Conservation (phyloP, 2,113 vertebrate species). For the Lichenostomus cassidix region DNA sequence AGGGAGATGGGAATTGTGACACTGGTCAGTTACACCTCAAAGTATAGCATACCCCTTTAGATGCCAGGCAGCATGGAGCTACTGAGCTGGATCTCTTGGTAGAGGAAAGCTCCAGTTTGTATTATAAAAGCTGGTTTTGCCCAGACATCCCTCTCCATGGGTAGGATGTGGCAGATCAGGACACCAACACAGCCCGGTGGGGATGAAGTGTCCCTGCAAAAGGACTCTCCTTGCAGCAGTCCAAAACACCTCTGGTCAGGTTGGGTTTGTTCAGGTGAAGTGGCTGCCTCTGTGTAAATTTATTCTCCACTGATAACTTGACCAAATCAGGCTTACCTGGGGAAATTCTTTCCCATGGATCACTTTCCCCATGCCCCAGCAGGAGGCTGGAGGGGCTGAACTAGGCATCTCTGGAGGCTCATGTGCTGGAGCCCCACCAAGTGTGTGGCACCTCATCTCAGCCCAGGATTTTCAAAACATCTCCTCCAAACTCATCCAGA, state of each 20-base stretch:
- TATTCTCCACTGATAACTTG: neutral
- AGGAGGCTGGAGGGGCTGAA: neutral
- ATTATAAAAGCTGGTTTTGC: neutral
- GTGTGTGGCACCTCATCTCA: neutral
- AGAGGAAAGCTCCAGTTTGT: neutral
- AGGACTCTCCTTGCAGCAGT: neutral
- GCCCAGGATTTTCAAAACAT: neutral
- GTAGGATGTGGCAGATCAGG: neutral
- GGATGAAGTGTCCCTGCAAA: neutral
- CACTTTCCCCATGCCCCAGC: neutral
- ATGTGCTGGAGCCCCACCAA: neutral
- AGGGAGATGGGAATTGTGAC: neutral
- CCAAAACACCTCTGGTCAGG: fast-evolving
- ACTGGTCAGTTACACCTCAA: neutral
- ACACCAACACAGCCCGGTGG: fast-evolving
- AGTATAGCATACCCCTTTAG: neutral
- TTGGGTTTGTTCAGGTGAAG: neutral
- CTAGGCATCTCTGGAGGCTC: neutral
- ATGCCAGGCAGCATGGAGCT: neutral
- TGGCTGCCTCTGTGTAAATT: fast-evolving
- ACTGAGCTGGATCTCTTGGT: neutral
- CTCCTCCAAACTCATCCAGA: neutral
- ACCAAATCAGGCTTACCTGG: neutral
- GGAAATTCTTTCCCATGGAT: neutral
- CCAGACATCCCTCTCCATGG: neutral